phyloP scores from a whole-genome alignment of 2,888 invertebrate species.

The Galerucella calmariensis region DNA sequence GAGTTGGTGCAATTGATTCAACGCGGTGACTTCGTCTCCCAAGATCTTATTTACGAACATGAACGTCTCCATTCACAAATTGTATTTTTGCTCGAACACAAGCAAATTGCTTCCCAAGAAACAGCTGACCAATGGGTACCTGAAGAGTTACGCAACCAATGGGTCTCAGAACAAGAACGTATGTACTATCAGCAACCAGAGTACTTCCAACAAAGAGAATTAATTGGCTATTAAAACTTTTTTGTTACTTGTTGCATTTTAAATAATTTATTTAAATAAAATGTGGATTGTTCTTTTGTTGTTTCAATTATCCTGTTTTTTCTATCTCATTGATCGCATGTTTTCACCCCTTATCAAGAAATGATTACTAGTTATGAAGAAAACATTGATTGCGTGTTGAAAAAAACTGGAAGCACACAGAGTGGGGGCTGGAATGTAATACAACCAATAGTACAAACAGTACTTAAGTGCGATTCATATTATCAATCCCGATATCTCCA shows the following conservation, averaged over 20 bases:
- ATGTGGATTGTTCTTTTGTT: background rate
- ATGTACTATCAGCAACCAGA: background rate
- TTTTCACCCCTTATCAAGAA: too few species aligned
- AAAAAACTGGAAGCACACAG: too few species aligned
- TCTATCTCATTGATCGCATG: too few species aligned
- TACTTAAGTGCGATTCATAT: too few species aligned
- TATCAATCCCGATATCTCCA: too few species aligned
- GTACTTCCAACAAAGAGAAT: background rate
- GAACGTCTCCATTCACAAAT: background rate
- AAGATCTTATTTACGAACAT: constrained; percentile 6
- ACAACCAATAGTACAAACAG: too few species aligned
- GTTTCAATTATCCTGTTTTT: too few species aligned
- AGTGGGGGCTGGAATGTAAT: too few species aligned
- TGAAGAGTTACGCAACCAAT: background rate
- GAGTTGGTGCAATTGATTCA: background rate
- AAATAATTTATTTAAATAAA: background rate
- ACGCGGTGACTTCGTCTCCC: background rate
- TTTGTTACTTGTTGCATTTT: background rate
- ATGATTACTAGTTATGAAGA: too few species aligned
- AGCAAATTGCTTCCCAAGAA: background rate
- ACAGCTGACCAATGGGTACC: background rate
- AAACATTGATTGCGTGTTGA: too few species aligned
- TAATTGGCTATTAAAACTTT: background rate
- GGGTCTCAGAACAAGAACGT: background rate
- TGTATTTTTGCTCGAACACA: background rate